phyloP scores from a whole-genome alignment of 1,140 invertebrate genomes.

The Drosophila guanche region DNA sequence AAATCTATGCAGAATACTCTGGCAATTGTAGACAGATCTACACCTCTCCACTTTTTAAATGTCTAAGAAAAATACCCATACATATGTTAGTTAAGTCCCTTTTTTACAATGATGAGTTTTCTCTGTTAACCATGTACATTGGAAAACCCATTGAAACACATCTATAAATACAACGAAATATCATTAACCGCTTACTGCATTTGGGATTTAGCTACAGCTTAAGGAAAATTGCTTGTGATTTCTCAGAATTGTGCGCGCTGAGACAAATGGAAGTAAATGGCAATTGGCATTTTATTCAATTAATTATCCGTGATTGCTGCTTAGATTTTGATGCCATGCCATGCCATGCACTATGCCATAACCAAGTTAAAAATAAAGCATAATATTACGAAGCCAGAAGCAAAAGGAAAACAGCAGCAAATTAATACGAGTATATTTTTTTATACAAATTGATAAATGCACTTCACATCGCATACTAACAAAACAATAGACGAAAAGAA shows the following conservation, averaged over 20 bases:
- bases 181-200: neutral
- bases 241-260: conserved; percentile 9
- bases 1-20: no score
- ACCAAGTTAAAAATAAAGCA: conserved; percentile 74
- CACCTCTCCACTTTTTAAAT: no score
- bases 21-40: no score
- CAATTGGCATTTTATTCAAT: conserved; percentile 39
- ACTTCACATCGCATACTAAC: conserved; percentile 44
- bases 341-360: conserved; percentile 41
- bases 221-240: conserved; percentile 1
- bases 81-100: no score
- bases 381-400: conserved; percentile 51
- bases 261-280: neutral
- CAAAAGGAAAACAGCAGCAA: conserved; percentile 3
- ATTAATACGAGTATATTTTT: conserved; percentile 21
- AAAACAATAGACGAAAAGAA: conserved; percentile 42
- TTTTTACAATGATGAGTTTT: neutral
- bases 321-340: conserved; percentile 7
- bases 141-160: neutral
- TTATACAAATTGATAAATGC: conserved; percentile 60
- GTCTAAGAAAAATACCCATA: no score
- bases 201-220: neutral
- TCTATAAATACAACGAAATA: conserved; percentile 26
- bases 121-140: neutral
- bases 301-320: conserved; percentile 44